Conservation (phyloP, 1,140 invertebrate genomes). For the Dendrolimus kikuchii region DNA sequence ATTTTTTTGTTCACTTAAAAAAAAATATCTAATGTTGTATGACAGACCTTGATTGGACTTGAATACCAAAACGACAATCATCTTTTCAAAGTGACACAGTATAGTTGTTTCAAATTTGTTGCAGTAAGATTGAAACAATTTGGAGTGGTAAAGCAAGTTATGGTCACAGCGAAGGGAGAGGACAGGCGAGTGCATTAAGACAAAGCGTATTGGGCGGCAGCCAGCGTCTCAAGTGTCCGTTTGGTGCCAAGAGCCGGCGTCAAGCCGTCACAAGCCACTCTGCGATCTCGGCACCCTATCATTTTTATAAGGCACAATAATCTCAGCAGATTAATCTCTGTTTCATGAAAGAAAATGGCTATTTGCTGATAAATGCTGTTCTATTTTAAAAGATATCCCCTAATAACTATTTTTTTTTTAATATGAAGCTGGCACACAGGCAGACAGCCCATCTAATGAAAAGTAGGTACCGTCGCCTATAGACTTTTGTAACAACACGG, state of each 20-base stretch:
- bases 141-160: conserved; percentile 47
- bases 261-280: conserved; percentile 2
- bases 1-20: too few relatives aligned
- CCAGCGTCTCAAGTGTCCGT: conserved; percentile 60
- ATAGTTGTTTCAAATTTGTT: conserved; percentile 25
- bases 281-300: neutral
- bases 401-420: too few relatives aligned
- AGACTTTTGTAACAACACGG: too few relatives aligned
- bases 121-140: conserved; percentile 11
- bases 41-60: too few relatives aligned
- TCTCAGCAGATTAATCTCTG: conserved; percentile 10
- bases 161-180: conserved; percentile 36
- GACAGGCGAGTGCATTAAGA: conserved; percentile 59
- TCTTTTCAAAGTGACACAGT: neutral
- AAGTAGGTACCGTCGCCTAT: too few relatives aligned
- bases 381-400: neutral
- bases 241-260: conserved; percentile 32
- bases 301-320: conserved; percentile 14
- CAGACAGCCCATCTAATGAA: too few relatives aligned
- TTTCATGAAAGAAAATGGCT: neutral
- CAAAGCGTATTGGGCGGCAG: conserved; percentile 53
- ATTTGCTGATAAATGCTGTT: neutral
- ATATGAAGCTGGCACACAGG: too few relatives aligned
- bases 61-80: neutral
- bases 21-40: too few relatives aligned